These are phyloP conservation scores for Genyomyrus donnyi DNA, from an alignment of 2,113 vertebrate genomes.

Conservation along the genomic window DNA sequence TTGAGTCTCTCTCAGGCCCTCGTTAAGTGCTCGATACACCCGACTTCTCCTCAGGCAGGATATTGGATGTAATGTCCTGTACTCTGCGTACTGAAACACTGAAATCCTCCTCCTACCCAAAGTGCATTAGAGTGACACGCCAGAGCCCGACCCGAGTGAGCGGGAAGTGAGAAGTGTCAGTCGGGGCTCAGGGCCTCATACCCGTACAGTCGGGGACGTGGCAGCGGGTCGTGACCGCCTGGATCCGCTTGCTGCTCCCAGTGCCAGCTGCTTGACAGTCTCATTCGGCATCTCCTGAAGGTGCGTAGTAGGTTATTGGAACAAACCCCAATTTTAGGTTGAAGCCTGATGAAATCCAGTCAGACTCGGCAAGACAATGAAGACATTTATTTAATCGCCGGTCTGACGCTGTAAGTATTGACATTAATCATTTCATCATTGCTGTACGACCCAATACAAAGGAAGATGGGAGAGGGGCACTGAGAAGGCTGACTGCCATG, in stretches of 20 bases:
- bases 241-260: background rate
- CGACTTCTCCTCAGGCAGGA: background rate
- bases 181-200: slow-evolving; percentile 21
- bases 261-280: background rate
- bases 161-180: slow-evolving; percentile 33
- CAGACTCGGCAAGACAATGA: background rate
- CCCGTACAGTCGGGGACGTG: background rate
- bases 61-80: background rate
- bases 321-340: background rate
- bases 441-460: background rate
- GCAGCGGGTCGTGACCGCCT: background rate
- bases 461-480: background rate
- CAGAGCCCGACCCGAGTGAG: slow-evolving; percentile 22
- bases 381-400: background rate
- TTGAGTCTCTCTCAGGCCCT: background rate
- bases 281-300: background rate
- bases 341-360: background rate
- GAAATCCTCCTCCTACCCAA: background rate
- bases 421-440: background rate
- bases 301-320: background rate
- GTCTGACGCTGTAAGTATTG: background rate
- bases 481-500: background rate
- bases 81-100: background rate
- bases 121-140: slow-evolving; percentile 18
- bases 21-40: background rate